Conservation (phyloP, 2,888 invertebrate species). For the Morpho helenor region DNA sequence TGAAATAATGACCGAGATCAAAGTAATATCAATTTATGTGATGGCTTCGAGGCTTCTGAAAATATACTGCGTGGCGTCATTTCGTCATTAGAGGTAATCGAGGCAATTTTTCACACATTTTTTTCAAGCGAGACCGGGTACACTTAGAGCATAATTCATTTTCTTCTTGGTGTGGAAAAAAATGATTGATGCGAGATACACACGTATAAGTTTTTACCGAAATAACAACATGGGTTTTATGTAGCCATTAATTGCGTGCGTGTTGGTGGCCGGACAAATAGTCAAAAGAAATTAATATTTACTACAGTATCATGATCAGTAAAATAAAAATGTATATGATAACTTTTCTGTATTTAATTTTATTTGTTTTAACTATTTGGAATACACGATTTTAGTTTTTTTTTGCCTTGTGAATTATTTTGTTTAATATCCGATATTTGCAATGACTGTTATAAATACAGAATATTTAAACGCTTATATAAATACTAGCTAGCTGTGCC, state of each 20-base stretch:
- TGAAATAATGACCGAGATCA: slow-evolving; percentile 43
- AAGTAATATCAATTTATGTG: slow-evolving; percentile 45
- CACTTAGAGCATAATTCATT: slow-evolving; percentile 59
- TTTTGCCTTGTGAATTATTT: too few species aligned
- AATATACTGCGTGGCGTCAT: slow-evolving; percentile 44
- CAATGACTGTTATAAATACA: too few species aligned
- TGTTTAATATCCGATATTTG: too few species aligned
- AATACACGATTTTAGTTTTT: too few species aligned
- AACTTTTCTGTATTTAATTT: too few species aligned
- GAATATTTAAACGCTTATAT: too few species aligned
- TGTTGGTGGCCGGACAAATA: slow-evolving; percentile 37
- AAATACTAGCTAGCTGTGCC: too few species aligned
- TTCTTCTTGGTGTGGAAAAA: slow-evolving; percentile 58
- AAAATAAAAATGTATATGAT: not conserved
- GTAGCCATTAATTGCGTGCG: slow-evolving; percentile 43
- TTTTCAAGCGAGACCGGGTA: slow-evolving; percentile 52
- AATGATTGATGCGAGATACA: slow-evolving; percentile 64
- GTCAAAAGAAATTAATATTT: slow-evolving; percentile 35
- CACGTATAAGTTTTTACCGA: slow-evolving; percentile 47
- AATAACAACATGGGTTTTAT: slow-evolving; percentile 48
- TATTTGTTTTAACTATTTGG: too few species aligned
- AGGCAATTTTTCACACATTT: slow-evolving; percentile 69
- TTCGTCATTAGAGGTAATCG: slow-evolving; percentile 61
- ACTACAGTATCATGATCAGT: slow-evolving; percentile 5
- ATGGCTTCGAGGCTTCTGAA: slow-evolving; percentile 48